Conservation (phyloP, 2,113 vertebrate species). For the Rhynchopsitta pachyrhyncha region DNA sequence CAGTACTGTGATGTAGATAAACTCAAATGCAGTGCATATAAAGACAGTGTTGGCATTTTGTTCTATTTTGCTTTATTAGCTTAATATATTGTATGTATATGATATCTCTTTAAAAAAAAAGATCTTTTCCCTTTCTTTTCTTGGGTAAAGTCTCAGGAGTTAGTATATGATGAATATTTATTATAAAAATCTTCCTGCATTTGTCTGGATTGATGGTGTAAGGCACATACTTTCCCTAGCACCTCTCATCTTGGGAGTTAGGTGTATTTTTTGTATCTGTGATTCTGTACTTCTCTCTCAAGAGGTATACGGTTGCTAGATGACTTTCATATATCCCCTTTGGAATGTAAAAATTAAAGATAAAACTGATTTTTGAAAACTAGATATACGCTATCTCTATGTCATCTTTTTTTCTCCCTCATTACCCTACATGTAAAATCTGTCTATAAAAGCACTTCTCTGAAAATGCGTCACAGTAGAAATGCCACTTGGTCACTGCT, state of each 20-base stretch:
- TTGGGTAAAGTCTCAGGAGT: slow-evolving; percentile 68
- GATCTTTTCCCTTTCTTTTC: slow-evolving; percentile 42
- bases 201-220: slow-evolving; percentile 57
- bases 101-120: slow-evolving; percentile 27
- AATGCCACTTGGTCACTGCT: background rate
- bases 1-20: slow-evolving; percentile 69
- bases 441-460: background rate
- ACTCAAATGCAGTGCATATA: slow-evolving; percentile 58
- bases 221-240: slow-evolving; percentile 59
- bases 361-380: slow-evolving; percentile 70
- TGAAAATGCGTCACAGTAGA: background rate
- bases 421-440: background rate
- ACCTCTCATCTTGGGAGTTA: slow-evolving; percentile 52
- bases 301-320: slow-evolving; percentile 59
- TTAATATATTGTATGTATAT: slow-evolving; percentile 64
- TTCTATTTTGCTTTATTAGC: slow-evolving; percentile 62
- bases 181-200: slow-evolving; percentile 58
- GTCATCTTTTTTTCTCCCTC: slow-evolving; percentile 13
- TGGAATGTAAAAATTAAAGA: slow-evolving; percentile 77
- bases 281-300: slow-evolving; percentile 36
- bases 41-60: slow-evolving; percentile 50
- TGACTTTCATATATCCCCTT: slow-evolving; percentile 67
- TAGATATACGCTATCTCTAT: background rate
- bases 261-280: slow-evolving; percentile 56
- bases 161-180: slow-evolving; percentile 68